phyloP scores from a whole-genome alignment of 35 echinoderm and acorn worm species.

The Amphiura filiformis region DNA sequence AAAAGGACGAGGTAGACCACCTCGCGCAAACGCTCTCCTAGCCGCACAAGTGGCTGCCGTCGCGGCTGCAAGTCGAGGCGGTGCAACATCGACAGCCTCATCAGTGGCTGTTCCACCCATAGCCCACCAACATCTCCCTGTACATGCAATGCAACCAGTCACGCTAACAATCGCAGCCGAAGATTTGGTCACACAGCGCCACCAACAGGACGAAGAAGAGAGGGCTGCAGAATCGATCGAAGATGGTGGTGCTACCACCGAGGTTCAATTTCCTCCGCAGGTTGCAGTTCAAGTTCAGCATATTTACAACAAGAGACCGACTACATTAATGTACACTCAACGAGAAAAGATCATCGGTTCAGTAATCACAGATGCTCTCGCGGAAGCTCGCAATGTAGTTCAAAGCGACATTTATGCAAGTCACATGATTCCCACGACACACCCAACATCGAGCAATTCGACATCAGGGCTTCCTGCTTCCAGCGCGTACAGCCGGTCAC shows the following conservation, averaged over 20 bases:
- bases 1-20: neutral
- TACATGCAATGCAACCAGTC: neutral
- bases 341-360: slow-evolving; percentile 33
- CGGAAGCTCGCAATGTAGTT: slow-evolving; percentile 44
- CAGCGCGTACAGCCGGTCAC: neutral
- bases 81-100: neutral
- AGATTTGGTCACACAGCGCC: neutral
- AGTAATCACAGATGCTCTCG: slow-evolving; percentile 46
- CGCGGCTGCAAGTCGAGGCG: neutral
- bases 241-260: neutral
- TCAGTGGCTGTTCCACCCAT: neutral
- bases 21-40: neutral
- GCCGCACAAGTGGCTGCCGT: neutral
- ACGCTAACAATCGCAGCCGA: neutral
- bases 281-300: neutral
- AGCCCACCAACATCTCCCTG: neutral
- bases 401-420: slow-evolving; percentile 16
- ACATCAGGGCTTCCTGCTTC: neutral
- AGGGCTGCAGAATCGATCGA: slow-evolving; percentile 16
- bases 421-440: slow-evolving; percentile 10
- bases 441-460: neutral
- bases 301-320: neutral
- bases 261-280: slow-evolving; percentile 13
- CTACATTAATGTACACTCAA: slow-evolving; percentile 5
- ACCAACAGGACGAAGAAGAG: neutral